Conservation (phyloP, 2,113 vertebrate genomes). For the Regulus satrapa region DNA sequence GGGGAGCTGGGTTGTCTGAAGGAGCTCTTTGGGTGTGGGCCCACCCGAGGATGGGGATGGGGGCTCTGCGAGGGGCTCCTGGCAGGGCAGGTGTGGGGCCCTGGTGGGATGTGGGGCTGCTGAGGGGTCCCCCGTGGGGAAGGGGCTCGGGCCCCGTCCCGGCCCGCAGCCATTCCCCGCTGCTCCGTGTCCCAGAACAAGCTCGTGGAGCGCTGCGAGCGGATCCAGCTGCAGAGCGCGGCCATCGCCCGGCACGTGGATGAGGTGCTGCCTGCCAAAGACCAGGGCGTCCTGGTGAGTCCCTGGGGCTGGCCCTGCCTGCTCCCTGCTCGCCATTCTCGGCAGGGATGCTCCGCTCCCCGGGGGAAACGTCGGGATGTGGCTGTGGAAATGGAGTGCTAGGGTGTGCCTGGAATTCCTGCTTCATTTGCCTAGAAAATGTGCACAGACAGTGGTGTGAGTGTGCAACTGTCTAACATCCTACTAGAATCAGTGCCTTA, state of each 20-base stretch:
- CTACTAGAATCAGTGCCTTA: background rate
- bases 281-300: conserved; percentile 81
- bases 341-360: background rate
- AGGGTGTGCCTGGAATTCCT: background rate
- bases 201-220: conserved; percentile 90
- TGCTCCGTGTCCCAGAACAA: conserved; percentile 72
- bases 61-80: background rate
- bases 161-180: rapidly evolving
- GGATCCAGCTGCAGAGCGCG: conserved; percentile 86
- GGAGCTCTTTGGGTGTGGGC: background rate
- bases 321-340: background rate
- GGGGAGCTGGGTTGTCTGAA: background rate
- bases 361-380: rapidly evolving
- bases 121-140: no score
- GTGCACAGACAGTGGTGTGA: background rate
- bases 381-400: background rate
- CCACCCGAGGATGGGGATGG: background rate
- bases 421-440: background rate
- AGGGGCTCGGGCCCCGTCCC: rapidly evolving
- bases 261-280: conserved; percentile 81
- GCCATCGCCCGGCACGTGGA: conserved; percentile 81
- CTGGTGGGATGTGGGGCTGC: background rate
- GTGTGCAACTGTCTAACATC: background rate
- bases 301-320: background rate
- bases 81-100: background rate